Evolutionary conservation across 2,797 vertebrate species (phyloP), one percentile per base, ranked within the genome.

Genomic region (Luscinia luscinia): DNA sequence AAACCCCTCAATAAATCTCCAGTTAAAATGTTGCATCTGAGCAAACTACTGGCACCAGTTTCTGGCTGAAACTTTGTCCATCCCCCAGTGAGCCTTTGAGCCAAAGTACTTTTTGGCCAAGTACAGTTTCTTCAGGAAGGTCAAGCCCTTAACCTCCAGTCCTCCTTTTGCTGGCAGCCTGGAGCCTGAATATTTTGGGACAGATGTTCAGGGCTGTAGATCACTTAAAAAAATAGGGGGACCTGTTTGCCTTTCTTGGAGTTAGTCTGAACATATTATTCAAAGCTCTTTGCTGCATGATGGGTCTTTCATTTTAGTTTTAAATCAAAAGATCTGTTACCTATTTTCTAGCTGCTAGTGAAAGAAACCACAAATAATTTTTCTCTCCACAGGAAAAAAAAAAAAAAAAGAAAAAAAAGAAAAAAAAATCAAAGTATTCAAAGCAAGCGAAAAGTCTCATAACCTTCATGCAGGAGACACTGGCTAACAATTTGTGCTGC

Each of bases 111-210:
- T 79, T 61, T 74, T 89, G 49, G 88, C 93, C 74, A 79, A 76
- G n/a, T 63, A 77, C 8, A 59, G 36, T 86, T 88, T 89, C 70
- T 93, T 66, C 66, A 87, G 91, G 52, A 85, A 92, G 77, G 80
- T 91, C 70, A 90, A 92, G 59, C 54, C 61, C 72, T 94, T 77
- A 67, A 64, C 72, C 59, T 90, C 74, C 72, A 76, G 59, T 52
- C 38, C 49, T 81, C 48, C 54, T 92, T 72, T 43, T 80, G 41
- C 57, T 95, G 94, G 86, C 88, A 94, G 70, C n/a, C 61, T 61
- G 27, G 20, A 92, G 63, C 45, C 67, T 86, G 80, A 81, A 81
- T 84, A 69, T 68, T 93, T 81, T 76, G 51, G 70, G 88, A 73
- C 66, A 86, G 83, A 93, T 90, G 74, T 79, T 91, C 63, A 63